Percentiles rank a stretch among this genome's conserved stretches.
Evolutionary conservation across 2,797 vertebrate species (phyloP).

Genomic region (Sebastes nivosus): DNA sequence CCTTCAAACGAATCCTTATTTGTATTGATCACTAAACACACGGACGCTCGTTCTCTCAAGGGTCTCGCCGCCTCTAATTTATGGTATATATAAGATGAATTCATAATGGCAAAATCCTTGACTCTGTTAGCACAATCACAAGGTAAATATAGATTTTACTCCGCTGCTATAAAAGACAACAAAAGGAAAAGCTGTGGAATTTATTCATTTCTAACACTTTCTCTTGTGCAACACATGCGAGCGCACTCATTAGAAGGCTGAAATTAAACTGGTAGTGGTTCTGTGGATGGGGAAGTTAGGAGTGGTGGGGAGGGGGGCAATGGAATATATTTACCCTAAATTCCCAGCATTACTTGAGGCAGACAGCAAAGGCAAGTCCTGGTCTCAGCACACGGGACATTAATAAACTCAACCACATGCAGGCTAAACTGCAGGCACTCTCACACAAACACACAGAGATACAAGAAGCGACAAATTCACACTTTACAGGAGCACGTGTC

Average conservation of each 20-base stretch:
- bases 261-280: slow-evolving; percentile 23
- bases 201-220: slow-evolving; percentile 15
- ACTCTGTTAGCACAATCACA: slow-evolving; percentile 20
- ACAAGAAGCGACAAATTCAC: slow-evolving; percentile 14
- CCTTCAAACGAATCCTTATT: slow-evolving; percentile 36
- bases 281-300: not conserved
- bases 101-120: slow-evolving; percentile 23
- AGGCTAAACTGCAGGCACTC: not conserved
- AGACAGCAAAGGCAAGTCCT: slow-evolving; percentile 50
- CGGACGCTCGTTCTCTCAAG: slow-evolving; percentile 28
- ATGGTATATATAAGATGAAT: slow-evolving; percentile 22
- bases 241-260: slow-evolving; percentile 22
- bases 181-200: slow-evolving; percentile 3
- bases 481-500: slow-evolving; percentile 4
- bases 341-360: slow-evolving; percentile 71
- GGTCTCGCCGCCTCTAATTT: slow-evolving; percentile 40
- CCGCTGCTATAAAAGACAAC: not conserved
- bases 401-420: slow-evolving; percentile 36
- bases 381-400: slow-evolving; percentile 47
- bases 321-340: slow-evolving; percentile 67
- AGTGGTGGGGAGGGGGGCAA: slow-evolving; percentile 1
- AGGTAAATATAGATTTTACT: slow-evolving; percentile 41
- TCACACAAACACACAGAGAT: not conserved
- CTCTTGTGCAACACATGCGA: slow-evolving; percentile 12
- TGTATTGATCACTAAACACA: slow-evolving; percentile 53